Evolutionary conservation across 2,113 vertebrate species (phyloP).

Genomic region (Beaufortia kweichowensis): DNA sequence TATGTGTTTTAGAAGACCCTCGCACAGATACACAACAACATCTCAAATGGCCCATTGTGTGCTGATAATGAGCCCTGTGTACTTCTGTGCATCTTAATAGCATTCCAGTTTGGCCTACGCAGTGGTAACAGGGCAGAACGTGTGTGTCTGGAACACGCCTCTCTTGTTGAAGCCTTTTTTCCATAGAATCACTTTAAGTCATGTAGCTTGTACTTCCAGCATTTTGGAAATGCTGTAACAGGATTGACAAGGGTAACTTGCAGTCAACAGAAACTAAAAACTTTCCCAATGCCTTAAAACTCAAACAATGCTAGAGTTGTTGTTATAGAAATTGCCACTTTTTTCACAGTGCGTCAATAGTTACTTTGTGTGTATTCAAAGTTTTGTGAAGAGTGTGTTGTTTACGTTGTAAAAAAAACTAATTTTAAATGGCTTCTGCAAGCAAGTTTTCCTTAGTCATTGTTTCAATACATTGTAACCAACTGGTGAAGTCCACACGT

Average conservation of each 20-base stretch:
- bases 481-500: too few relatives aligned
- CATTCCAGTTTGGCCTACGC: conserved; percentile 36
- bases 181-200: background rate
- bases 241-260: background rate
- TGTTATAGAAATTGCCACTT: conserved; percentile 37
- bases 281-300: background rate
- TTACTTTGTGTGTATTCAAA: background rate
- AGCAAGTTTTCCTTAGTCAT: too few relatives aligned
- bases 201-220: background rate
- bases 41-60: conserved; percentile 64
- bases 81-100: conserved; percentile 33
- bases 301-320: conserved; percentile 33
- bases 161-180: background rate
- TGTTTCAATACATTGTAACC: too few relatives aligned
- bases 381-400: too few relatives aligned
- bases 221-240: background rate
- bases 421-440: too few relatives aligned
- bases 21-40: conserved; percentile 35
- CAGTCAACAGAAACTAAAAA: conserved; percentile 1
- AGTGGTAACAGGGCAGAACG: conserved; percentile 5
- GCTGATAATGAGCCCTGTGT: conserved; percentile 63
- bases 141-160: conserved; percentile 3
- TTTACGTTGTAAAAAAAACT: too few relatives aligned
- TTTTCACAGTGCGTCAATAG: background rate
- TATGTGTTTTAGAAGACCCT: conserved; percentile 34